Evolutionary conservation across 2,888 invertebrate species (phyloP).

Genomic region (Fragum whitleyi): DNA sequence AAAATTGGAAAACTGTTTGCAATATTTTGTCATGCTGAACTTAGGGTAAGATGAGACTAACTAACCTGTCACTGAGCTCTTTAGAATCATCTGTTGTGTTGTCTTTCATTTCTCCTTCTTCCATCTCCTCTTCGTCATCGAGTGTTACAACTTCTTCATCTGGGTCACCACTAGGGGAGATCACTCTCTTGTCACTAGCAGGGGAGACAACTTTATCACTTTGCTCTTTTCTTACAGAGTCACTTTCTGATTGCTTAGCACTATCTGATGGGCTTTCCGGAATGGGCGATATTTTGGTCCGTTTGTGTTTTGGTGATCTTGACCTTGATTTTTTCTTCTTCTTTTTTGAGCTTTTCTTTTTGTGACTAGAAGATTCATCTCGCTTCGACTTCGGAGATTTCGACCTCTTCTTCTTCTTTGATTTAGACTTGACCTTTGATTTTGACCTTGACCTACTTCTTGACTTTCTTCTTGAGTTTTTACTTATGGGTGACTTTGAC

Average conservation of each 20-base stretch:
- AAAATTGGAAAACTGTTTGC: no score
- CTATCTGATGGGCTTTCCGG: not conserved
- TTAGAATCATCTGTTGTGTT: slow-evolving; percentile 29
- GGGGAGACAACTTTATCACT: slow-evolving; percentile 45
- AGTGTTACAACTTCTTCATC: not conserved
- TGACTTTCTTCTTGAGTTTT: slow-evolving; percentile 55
- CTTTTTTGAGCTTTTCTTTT: slow-evolving; percentile 64
- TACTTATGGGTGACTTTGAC: slow-evolving; percentile 51
- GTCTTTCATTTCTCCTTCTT: slow-evolving; percentile 58
- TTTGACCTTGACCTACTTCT: slow-evolving; percentile 58
- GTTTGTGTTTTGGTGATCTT: slow-evolving; percentile 21
- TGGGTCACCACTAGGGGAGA: not conserved
- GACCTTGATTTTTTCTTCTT: slow-evolving; percentile 68
- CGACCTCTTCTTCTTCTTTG: slow-evolving; percentile 70
- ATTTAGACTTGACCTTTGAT: slow-evolving; percentile 63
- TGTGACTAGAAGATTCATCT: slow-evolving; percentile 48
- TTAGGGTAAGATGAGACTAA: no score
- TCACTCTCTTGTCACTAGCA: slow-evolving; percentile 22
- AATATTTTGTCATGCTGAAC: no score
- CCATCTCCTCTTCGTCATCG: slow-evolving; percentile 28
- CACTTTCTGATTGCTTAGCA: not conserved
- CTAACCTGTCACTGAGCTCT: not conserved
- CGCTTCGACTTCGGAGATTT: slow-evolving; percentile 66
- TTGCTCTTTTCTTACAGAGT: slow-evolving; percentile 12
- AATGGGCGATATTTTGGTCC: slow-evolving; percentile 4